Base-by-base conservation (phyloP, 1,140 invertebrate species). In the Fopius arisanus region DNA sequence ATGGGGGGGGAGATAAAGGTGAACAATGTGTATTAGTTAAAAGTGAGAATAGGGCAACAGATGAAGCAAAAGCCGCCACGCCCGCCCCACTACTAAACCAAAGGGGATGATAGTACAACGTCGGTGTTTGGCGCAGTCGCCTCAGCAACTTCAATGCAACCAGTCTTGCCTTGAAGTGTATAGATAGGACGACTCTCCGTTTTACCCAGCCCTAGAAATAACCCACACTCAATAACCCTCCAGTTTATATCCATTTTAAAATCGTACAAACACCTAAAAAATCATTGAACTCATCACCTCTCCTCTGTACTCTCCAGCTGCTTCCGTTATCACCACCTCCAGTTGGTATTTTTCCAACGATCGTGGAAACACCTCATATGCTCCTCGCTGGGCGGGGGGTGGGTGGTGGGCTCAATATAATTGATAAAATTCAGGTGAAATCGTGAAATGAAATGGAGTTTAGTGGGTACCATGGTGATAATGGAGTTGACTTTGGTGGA, bases 121-220 rank as follows among this genome's bases (percentile, higher is more conserved):
- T n/a, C 40, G n/a, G 21, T 69, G 33, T 43, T 72, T 66, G 37
- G 70, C 70, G 70, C 70, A 72, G 70, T 72, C 70, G 70, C 70
- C 10, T 65, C 19, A 72, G 23, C 19, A 16, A 16, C 23, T 51
- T 65, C 37, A 65, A 72, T 72, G 70, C 70, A 65, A 72, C 70
- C 70, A 72, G 70, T 72, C 70, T 72, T 66, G 70, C 70, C 59
- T 72, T 72, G 59, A 40, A 72, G 62, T 62, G 59, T 72, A 62
- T 72, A 72, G 70, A 62, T 72, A 72, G 59, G 19, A 40, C 62
- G 33, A 48, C 70, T 66, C 33, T 65, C 16, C 29, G 29, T 59
- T 59, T 21, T 14, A 51, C 43, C 40, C 37, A 66, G 70, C 70
- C 70, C 59, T 65, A 29, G 19, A 72, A 66, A 23, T 59, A 65